Base-by-base conservation (phyloP, 2,888 invertebrate genomes). In the Nephrocerus scutellatus region DNA sequence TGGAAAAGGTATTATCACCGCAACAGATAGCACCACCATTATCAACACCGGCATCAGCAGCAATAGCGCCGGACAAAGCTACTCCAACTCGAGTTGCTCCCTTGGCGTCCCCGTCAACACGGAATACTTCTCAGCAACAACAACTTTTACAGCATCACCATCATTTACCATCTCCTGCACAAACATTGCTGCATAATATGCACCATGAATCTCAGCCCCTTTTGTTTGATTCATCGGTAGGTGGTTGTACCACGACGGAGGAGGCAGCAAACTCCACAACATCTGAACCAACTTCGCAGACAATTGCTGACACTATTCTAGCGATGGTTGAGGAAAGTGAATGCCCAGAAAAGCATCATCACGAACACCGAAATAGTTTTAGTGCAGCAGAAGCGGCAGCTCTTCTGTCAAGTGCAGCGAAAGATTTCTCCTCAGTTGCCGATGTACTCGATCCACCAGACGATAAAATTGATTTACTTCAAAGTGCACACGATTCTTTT, bases 321-420 rank as follows among this genome's bases (percentile, higher is more conserved):
- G 62, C 60, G 24, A 57, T 62, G 53, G 58, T 59, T 41, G 62
- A 63, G 36, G 62, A 62, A 43, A 62, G 60, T 39, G 51, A 41
- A 32, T 44, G 49, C 12, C 52, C 47, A 32, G 41, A 46, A 22
- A 46, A 44, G 32, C 48, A 46, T 7, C 38, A 44, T 13, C 43
- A 43, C 25, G 43, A 49, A 12, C 30, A 25, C 12, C 22, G 21
- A 21, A 18, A 36, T 19, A 12, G 3, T 25, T 16, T 9, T 14
- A 16, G 13, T 13, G n/a, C 23, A 26, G 18, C 47, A 47, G 13
- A 47, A 36, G 38, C 37, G 22, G 31, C 12, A 43, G 43, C 36
- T 43, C 46, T n/a, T 1, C 20, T 50, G n/a, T 23, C 46, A 3
- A 40, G 29, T 12, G 29, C 46, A 6, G 40, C 47, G 9, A 35